Base-by-base conservation (phyloP, 2,113 vertebrate genomes). In the Oryzias melastigma region DNA sequence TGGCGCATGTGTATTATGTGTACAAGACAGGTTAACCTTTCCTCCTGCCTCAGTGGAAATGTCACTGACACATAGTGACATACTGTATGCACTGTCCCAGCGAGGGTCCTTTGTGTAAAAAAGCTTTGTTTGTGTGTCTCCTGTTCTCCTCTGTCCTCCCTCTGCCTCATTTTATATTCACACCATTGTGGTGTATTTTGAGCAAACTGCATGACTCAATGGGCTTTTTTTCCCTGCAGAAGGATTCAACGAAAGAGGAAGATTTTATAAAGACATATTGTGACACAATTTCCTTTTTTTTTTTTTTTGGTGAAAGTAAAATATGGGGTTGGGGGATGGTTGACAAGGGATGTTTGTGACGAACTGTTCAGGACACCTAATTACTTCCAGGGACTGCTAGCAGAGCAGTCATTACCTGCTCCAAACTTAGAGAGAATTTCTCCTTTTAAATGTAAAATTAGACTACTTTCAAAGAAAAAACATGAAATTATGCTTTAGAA, bases 11-110 rank as follows among this genome's bases (percentile, higher is more conserved):
- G 62, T 52, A 46, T 56, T 42, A 47, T 41, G 17, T 42, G 24
- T 44, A 61, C 4, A 42, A 68, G 20, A 51, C 52, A 44, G 48
- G 53, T 55, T 63, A 73, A 80, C 76, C 68, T 85, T 70, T 82
- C 48, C 19, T 48, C 51, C 80, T 62, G 71, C 53, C 27, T 53
- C 52, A 56, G 66, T 71, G 71, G 62, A 80, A 78, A 82, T 77
- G 64, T 73, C 75, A 71, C 73, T 50, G 66, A 69, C 20, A 27
- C 69, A 73, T 74, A 71, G 68, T 58, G 60, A 77, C 66, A 61
- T 43, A 44, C 54, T 46, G 19, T 58, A 42, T 71, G 53, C 62
- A 20, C n/a, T 27, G 57, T 62, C 19, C 42, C 47, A 43, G 40
- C 5, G 24, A 22, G 52, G 68, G 12, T 65, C 22, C 48, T 65